A percentile compares a stretch with the other conserved stretches of the same genome.
Conservation (phyloP, 2,797 vertebrate genomes). For the Typhlichthys subterraneus region DNA sequence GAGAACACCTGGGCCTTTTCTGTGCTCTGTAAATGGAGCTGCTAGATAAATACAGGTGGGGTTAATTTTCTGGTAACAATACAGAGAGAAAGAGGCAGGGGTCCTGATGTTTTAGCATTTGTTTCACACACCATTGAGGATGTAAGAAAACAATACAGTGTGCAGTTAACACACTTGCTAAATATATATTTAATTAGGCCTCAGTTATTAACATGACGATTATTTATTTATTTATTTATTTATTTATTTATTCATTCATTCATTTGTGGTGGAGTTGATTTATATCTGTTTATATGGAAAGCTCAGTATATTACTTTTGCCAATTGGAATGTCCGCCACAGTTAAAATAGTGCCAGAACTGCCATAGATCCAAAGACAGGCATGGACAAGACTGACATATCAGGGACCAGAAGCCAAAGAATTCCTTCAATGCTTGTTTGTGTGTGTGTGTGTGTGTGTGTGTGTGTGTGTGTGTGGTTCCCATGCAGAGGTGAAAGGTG, state of each 20-base stretch:
- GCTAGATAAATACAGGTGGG: constrained; percentile 78
- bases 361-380: constrained; percentile 56
- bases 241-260: no score
- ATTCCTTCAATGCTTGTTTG: constrained; percentile 45
- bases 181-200: no score
- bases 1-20: constrained; percentile 67
- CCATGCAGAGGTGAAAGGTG: constrained; percentile 63
- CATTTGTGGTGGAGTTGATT: constrained; percentile 9
- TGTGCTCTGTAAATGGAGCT: constrained; percentile 49
- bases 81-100: constrained; percentile 11
- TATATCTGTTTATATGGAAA: neutral
- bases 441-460: constrained; percentile 34
- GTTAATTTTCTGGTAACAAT: constrained; percentile 52
- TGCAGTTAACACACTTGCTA: no score
- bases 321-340: constrained; percentile 58
- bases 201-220: no score
- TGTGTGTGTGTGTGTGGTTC: constrained; percentile 26
- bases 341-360: constrained; percentile 26
- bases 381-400: constrained; percentile 43
- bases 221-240: no score
- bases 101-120: neutral
- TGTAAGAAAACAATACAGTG: neutral
- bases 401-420: constrained; percentile 35
- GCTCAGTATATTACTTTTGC: constrained; percentile 30
- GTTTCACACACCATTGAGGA: neutral